Evolutionary conservation across 2,888 invertebrate species (phyloP), one percentile per base, ranked within the genome.

Genomic region (Itoplectis maculator): DNA sequence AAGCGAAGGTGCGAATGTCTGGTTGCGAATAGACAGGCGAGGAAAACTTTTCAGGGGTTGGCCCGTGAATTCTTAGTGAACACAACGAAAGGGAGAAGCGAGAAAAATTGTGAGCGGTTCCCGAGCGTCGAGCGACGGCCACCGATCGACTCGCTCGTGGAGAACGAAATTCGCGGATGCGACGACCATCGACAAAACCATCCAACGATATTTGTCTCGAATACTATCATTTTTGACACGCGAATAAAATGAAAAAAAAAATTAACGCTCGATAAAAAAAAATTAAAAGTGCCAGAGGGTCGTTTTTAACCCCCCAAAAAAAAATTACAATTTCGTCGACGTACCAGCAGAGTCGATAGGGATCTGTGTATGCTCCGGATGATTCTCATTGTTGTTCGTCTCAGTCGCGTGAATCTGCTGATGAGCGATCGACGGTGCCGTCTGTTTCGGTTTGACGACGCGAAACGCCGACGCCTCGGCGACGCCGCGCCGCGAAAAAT

Each of bases 401-500:
- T 91, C 92, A 73, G 87, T 83, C 23, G 87, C 75, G 66, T 88
- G 65, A 0, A 87, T 56, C 63, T 91, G 91, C 65, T 89, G 91
- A 74, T 91, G 88, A 47, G 87, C 88, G 35, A 89, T 79, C 35
- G 86, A 78, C 0, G 89, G 81, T 0, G 89, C 83, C 61, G 89
- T 68, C 83, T 92, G 92, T 82, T 92, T 92, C 0, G 92, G 92
- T 76, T 92, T 92, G 77, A 92, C 92, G 75, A 92, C 90, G 18
- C 92, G 91, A 84, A 92, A 92, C 1, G 92, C 92, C 76, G 92
- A 92, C 2, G 92, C 91, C 81, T 92, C 92, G 84, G 92, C 92
- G 79, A 92, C 92, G 45, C 92, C 92, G 78, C 92, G 89, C 77
- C 92, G 90, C 65, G 92, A 92, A 83, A 92, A 92, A 88, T 92